phyloP scores from a whole-genome alignment of 1,140 invertebrate genomes.

The Zaprionus ghesquierei region DNA sequence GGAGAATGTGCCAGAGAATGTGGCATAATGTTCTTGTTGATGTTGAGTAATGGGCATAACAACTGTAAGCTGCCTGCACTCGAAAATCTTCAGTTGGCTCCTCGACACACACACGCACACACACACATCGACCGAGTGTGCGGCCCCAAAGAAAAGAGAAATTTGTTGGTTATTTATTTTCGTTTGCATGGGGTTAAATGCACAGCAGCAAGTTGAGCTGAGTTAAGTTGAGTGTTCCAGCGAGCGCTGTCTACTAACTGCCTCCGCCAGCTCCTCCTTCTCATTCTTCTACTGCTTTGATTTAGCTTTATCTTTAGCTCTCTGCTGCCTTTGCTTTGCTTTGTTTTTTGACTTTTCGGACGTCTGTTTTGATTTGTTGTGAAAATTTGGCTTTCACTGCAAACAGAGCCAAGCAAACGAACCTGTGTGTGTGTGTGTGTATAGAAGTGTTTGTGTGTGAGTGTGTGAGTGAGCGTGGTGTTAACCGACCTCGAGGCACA shows the following conservation, averaged over 20 bases:
- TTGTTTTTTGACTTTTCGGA: slow-evolving; percentile 58
- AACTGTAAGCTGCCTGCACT: slow-evolving; percentile 75
- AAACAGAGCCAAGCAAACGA: slow-evolving; percentile 22
- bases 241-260: slow-evolving; percentile 28
- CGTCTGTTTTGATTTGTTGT: slow-evolving; percentile 76
- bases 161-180: slow-evolving; percentile 64
- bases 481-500: slow-evolving; percentile 28
- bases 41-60: slow-evolving; percentile 80
- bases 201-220: slow-evolving; percentile 23
- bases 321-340: slow-evolving; percentile 36
- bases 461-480: slow-evolving; percentile 4
- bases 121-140: slow-evolving; percentile 9
- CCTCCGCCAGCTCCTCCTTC: not conserved
- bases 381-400: slow-evolving; percentile 78
- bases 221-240: slow-evolving; percentile 29
- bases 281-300: slow-evolving; percentile 14
- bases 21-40: slow-evolving; percentile 81
- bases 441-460: not conserved
- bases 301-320: slow-evolving; percentile 12
- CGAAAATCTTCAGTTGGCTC: slow-evolving; percentile 28
- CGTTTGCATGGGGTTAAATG: slow-evolving; percentile 46
- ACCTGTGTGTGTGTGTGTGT: not conserved
- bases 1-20: slow-evolving; percentile 44
- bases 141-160: slow-evolving; percentile 66
- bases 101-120: slow-evolving; percentile 17